Base-by-base conservation (phyloP, 2,113 vertebrate genomes). In the Parus major region DNA sequence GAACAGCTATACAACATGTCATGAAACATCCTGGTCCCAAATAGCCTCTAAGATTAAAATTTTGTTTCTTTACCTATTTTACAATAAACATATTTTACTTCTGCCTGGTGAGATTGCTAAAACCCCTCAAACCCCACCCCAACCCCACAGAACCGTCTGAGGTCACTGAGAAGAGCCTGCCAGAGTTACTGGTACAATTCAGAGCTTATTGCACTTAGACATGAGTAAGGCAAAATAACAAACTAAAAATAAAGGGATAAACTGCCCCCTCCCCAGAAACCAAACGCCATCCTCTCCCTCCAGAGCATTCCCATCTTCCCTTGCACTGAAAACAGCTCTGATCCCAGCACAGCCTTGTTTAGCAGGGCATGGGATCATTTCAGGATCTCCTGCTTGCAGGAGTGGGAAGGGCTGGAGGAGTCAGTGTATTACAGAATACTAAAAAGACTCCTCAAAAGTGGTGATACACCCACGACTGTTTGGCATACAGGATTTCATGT, bases 191-290 rank as follows among this genome's bases (percentile, higher is more conserved):
- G 92, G 93, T 95, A 72, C 77, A 91, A 89, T 94, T 96, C 95
- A 96, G 90, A 97, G 93, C 97, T 98, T 98, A 98, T 98, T 98
- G 98, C 98, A 98, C 98, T 98, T 98, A 80, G 97, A 98, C 97
- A 97, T 96, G 92, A 96, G 84, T 98, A 98, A 98, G 98, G 98
- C 98, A 98, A 98, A 96, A 96, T 85, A 96, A 97, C 88, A 53
- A 92, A 96, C 91, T 93, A 80, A 94, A 76, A 87, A 52, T 6
- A 70, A 93, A 96, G 94, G 90, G 96, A 97, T 96, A 96, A 91
- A 97, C 92, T 87, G 95, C 93, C 90, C 81, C 90, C 61, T 92
- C 73, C 71, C 83, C 94, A 82, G 88, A 70, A 94, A 68, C 61
- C 72, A 83, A 90, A 70, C 0, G 7, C 86, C 86, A 93, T 86